phyloP scores from a whole-genome alignment of 2,888 invertebrate genomes.

The Electrophaes corylata region DNA sequence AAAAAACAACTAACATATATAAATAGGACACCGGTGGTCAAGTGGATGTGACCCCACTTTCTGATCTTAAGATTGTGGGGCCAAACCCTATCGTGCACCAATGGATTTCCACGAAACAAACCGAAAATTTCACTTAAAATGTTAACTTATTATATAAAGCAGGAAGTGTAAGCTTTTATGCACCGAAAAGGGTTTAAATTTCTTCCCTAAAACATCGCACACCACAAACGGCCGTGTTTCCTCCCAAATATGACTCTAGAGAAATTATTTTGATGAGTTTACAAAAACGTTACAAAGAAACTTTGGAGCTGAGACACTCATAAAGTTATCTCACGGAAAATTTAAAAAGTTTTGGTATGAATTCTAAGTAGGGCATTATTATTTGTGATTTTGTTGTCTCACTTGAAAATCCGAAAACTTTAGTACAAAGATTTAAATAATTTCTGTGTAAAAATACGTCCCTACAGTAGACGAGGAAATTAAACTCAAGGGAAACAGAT shows the following conservation, averaged over 20 bases:
- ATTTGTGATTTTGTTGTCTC: constrained; percentile 14
- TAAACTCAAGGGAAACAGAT: too few species aligned
- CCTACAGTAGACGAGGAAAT: too few species aligned
- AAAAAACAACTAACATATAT: too few species aligned
- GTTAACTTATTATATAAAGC: too few species aligned
- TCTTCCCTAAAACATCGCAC: constrained; percentile 22
- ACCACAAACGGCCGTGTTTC: constrained; percentile 26
- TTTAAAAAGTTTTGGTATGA: constrained; percentile 21
- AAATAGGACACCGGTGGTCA: too few species aligned
- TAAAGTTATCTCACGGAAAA: constrained; percentile 24
- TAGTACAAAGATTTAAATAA: neutral
- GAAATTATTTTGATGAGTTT: constrained; percentile 42
- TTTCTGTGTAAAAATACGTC: neutral
- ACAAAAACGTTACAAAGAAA: constrained; percentile 38
- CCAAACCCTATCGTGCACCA: too few species aligned
- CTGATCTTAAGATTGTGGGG: too few species aligned
- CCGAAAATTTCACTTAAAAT: too few species aligned
- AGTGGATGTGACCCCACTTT: too few species aligned
- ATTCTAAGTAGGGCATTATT: constrained; percentile 24
- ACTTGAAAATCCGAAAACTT: neutral
- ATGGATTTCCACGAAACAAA: too few species aligned
- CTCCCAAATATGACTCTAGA: constrained; percentile 37
- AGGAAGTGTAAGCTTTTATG: neutral
- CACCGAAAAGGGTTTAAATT: constrained; percentile 1
- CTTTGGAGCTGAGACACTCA: constrained; percentile 30